phyloP scores from a whole-genome alignment of 92 coral and sea anemone species.

The Umimayanthus kanabou region DNA sequence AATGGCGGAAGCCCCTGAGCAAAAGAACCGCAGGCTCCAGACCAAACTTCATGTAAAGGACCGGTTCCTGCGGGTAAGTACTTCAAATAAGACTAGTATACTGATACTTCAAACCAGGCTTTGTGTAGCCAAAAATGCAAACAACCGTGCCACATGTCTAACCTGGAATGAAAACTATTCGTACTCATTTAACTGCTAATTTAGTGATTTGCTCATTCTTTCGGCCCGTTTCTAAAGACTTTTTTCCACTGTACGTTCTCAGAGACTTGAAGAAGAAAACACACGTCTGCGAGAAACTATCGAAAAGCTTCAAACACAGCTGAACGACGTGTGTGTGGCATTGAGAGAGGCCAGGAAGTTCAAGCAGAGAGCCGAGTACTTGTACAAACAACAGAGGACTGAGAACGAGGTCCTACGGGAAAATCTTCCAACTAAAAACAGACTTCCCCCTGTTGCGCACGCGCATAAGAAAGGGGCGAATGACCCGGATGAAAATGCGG shows the following conservation, averaged over 20 bases:
- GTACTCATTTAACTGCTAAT: no score
- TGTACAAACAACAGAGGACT: constrained; percentile 10
- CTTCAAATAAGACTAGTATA: no score
- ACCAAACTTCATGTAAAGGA: constrained; percentile 40
- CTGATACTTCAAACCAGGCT: no score
- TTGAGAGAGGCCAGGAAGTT: constrained; percentile 14
- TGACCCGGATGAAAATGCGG: background rate
- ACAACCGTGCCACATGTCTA: no score
- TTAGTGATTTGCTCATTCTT: no score
- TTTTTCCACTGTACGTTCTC: no score
- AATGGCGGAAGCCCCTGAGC: constrained; percentile 43
- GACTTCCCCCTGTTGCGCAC: background rate
- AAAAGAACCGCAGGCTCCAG: constrained; percentile 37
- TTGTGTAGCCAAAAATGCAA: no score
- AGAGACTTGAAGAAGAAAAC: constrained; percentile 42
- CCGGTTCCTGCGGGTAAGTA: constrained; percentile 42
- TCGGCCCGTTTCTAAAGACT: background rate
- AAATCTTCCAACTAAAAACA: background rate
- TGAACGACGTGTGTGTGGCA: constrained; percentile 28
- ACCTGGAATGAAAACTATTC: no score
- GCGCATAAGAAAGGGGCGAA: background rate
- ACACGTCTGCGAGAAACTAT: constrained; percentile 34
- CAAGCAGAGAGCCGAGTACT: constrained; percentile 4
- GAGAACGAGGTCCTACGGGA: constrained; percentile 6
- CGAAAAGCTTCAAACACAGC: constrained; percentile 25